Percentiles rank a stretch among this genome's conserved stretches.
phyloP scores from a whole-genome alignment of 2,888 invertebrate genomes.

The Acrobeloides nanus region DNA sequence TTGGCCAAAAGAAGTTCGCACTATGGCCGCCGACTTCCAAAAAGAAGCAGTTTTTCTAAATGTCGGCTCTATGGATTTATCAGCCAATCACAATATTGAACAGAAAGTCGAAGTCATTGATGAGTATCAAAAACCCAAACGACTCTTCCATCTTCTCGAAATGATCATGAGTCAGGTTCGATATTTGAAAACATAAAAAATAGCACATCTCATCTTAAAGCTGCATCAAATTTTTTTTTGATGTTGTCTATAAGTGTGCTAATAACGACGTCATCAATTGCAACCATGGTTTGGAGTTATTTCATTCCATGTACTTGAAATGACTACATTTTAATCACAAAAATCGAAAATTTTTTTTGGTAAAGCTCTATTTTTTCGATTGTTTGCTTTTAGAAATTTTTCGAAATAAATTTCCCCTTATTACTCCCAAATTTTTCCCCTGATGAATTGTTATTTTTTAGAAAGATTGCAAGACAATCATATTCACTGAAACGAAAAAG shows the following conservation, averaged over 20 bases:
- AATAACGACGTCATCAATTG: conserved; percentile 27
- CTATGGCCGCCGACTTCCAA: conserved; percentile 88
- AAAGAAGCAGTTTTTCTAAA: conserved; percentile 90
- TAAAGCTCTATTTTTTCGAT: too few species aligned
- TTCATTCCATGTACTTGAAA: too few species aligned
- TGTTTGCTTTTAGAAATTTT: too few species aligned
- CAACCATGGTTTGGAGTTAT: not conserved
- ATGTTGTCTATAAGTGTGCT: too few species aligned
- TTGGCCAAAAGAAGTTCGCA: conserved; percentile 95
- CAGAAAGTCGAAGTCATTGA: conserved; percentile 46
- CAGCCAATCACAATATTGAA: conserved; percentile 87
- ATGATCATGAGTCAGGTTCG: too few species aligned
- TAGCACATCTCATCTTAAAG: too few species aligned
- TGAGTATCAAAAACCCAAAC: conserved; percentile 37
- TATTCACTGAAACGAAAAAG: conserved; percentile 96
- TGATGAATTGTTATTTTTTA: conserved; percentile 18
- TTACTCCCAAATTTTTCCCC: not conserved
- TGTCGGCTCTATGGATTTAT: conserved; percentile 83
- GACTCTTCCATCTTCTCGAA: conserved; percentile 40
- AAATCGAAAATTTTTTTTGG: too few species aligned
- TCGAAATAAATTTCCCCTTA: too few species aligned
- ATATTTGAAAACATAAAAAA: too few species aligned
- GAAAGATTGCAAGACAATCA: conserved; percentile 78
- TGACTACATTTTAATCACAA: too few species aligned
- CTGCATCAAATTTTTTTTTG: too few species aligned